Evolutionary conservation across 2,797 vertebrate species (phyloP).

Genomic region (Cuculus canorus): DNA sequence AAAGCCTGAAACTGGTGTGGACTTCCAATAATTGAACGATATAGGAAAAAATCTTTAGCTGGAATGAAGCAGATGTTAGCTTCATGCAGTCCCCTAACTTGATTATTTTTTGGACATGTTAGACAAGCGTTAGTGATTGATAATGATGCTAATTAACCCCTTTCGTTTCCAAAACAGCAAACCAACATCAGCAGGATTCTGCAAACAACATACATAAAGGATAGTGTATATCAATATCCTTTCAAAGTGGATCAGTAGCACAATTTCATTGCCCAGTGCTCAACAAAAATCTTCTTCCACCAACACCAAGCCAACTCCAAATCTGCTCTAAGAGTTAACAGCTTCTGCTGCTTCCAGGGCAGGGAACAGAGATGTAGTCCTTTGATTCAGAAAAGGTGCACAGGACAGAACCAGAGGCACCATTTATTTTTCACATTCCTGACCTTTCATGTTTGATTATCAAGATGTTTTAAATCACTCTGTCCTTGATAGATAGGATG

Average conservation of each 20-base stretch:
- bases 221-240: conserved; percentile 38
- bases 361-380: not conserved
- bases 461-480: not conserved
- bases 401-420: not conserved
- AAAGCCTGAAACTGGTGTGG: conserved; percentile 60
- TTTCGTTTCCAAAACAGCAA: conserved; percentile 77
- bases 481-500: not conserved
- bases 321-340: not conserved
- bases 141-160: conserved; percentile 83
- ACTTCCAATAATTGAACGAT: conserved; percentile 68
- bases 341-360: not conserved
- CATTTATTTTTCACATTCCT: not conserved
- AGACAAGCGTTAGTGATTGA: conserved; percentile 84
- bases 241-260: conserved; percentile 11
- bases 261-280: conserved; percentile 16
- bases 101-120: conserved; percentile 84
- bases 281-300: not conserved
- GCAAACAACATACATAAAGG: conserved; percentile 67
- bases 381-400: not conserved
- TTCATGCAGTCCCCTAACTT: conserved; percentile 79
- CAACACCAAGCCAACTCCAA: not conserved
- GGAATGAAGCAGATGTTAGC: conserved; percentile 82
- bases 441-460: not conserved
- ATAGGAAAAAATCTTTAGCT: conserved; percentile 73
- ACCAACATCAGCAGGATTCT: conserved; percentile 69